A percentile compares a stretch with the other conserved stretches of the same genome.
phyloP scores from a whole-genome alignment of 2,888 invertebrate genomes.

The Chloroclysta siterata region DNA sequence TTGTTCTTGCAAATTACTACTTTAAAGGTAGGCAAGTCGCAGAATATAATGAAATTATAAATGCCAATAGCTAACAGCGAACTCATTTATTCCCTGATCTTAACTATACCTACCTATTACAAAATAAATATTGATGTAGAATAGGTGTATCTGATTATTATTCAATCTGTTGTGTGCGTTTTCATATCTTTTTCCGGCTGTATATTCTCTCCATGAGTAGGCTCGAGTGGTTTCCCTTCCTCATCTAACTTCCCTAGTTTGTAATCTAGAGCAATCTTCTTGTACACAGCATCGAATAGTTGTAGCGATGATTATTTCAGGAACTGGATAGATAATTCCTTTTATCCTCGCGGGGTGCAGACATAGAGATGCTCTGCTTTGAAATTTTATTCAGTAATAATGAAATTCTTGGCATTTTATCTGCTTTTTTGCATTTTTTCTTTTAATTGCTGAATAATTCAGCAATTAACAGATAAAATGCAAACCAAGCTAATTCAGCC shows the following conservation, averaged over 20 bases:
- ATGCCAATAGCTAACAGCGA: conserved; percentile 1
- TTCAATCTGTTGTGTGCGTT: conserved; percentile 91
- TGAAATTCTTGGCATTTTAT: conserved; percentile 70
- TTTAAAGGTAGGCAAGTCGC: too few relatives aligned
- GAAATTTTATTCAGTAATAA: conserved; percentile 63
- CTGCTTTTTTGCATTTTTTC: too few relatives aligned
- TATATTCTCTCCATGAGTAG: conserved; percentile 89
- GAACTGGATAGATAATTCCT: conserved; percentile 90
- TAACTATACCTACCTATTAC: conserved; percentile 48
- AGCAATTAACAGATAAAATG: too few relatives aligned
- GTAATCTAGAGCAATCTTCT: conserved; percentile 91
- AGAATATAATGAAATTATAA: not conserved
- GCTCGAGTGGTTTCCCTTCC: conserved; percentile 88
- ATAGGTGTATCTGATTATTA: too few relatives aligned
- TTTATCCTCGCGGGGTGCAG: conserved; percentile 86
- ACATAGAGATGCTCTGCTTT: conserved; percentile 68
- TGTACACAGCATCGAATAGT: conserved; percentile 92
- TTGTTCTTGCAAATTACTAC: too few relatives aligned
- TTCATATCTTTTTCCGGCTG: conserved; percentile 90
- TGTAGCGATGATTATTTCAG: conserved; percentile 95
- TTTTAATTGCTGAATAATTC: too few relatives aligned
- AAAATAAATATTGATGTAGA: conserved; percentile 65
- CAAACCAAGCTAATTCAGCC: too few relatives aligned
- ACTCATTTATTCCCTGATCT: conserved; percentile 46
- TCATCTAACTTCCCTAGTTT: conserved; percentile 88